Conservation (phyloP, 2,113 vertebrate genomes). For the Sterna hirundo region DNA sequence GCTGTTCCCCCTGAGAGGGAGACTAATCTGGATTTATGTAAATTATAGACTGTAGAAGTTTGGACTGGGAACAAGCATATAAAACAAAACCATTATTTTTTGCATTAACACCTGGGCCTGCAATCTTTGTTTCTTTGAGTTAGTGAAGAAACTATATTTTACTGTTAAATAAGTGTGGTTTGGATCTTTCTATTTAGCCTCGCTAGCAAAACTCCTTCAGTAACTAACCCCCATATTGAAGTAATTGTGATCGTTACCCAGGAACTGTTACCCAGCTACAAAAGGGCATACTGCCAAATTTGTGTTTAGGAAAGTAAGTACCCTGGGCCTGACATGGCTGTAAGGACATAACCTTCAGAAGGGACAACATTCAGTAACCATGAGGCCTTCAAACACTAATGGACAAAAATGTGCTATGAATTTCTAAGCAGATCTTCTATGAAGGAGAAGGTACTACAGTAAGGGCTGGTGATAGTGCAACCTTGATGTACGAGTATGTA, state of each 20-base stretch:
- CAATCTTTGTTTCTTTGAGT: not conserved
- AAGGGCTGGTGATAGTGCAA: not conserved
- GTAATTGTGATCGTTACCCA: not conserved
- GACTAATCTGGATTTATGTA: not conserved
- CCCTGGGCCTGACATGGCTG: not conserved
- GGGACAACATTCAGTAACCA: not conserved
- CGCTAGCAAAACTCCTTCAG: not conserved
- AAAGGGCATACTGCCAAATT: not conserved
- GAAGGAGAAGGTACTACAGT: not conserved
- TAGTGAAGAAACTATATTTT: not conserved
- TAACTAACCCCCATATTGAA: not conserved
- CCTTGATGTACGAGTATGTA: fast-evolving
- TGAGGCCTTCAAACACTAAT: not conserved
- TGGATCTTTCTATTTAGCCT: not conserved
- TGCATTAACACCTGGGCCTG: not conserved
- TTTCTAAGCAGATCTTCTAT: not conserved
- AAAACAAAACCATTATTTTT: not conserved
- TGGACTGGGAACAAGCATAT: not conserved
- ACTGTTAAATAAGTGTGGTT: not conserved
- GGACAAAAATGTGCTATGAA: not conserved
- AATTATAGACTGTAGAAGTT: not conserved
- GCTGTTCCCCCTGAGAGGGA: not conserved
- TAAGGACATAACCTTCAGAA: not conserved
- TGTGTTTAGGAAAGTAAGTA: not conserved
- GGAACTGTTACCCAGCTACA: not conserved